Percentiles rank a stretch among this genome's conserved stretches.
These are phyloP conservation scores for Hedya salicella DNA, from an alignment of 2,888 invertebrate species.

Conservation along the genomic window DNA sequence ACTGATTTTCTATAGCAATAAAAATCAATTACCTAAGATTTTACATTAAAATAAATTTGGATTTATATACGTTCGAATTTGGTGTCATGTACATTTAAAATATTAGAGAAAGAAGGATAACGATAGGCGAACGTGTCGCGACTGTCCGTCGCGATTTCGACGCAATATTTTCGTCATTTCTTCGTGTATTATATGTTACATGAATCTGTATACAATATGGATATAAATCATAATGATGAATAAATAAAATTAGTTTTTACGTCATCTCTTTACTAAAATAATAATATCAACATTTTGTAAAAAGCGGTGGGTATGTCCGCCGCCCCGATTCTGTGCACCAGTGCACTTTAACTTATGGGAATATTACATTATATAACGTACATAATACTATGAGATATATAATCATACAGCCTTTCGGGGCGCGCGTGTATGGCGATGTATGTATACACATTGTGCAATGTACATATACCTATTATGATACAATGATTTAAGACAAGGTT, in stretches of 20 bases:
- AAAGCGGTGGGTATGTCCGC: slow-evolving; percentile 81
- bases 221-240: slow-evolving; percentile 84
- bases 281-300: slow-evolving; percentile 85
- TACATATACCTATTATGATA: slow-evolving; percentile 89
- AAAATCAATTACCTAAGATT: slow-evolving; percentile 86
- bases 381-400: slow-evolving; percentile 85
- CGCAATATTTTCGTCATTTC: slow-evolving; percentile 84
- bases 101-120: slow-evolving; percentile 82
- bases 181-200: slow-evolving; percentile 88
- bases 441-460: slow-evolving; percentile 90
- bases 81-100: slow-evolving; percentile 86
- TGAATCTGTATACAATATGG: slow-evolving; percentile 87
- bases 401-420: slow-evolving; percentile 86
- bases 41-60: slow-evolving; percentile 86
- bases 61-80: slow-evolving; percentile 85
- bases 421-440: slow-evolving; percentile 88
- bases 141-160: slow-evolving; percentile 72
- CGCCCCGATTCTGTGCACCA: slow-evolving; percentile 85
- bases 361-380: slow-evolving; percentile 85
- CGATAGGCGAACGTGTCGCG: slow-evolving; percentile 81
- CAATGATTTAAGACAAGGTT: slow-evolving; percentile 93
- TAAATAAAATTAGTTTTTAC: slow-evolving; percentile 81
- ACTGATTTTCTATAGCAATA: slow-evolving; percentile 87
- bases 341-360: slow-evolving; percentile 86
- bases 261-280: slow-evolving; percentile 85